A percentile compares a stretch with the other conserved stretches of the same genome.
phyloP scores from a whole-genome alignment of 2,797 vertebrate species.

The Balearica regulorum region DNA sequence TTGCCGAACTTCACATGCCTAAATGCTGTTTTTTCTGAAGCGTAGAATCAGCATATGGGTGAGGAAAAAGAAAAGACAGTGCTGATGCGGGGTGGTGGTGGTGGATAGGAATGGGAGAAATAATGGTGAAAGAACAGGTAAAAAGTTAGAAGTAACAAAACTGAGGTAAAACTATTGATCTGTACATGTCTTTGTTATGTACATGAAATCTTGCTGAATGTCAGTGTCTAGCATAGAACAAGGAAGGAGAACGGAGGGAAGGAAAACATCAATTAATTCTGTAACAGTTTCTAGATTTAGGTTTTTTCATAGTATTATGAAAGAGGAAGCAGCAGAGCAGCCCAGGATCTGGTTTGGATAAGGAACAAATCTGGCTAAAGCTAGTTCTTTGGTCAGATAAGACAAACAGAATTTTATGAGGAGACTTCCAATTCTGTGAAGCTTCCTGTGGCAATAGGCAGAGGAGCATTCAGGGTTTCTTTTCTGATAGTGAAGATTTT shows the following conservation, averaged over 20 bases:
- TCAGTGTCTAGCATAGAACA: neutral
- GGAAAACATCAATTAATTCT: neutral
- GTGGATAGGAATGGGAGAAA: neutral
- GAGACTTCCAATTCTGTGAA: neutral
- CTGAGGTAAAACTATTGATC: neutral
- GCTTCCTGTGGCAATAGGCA: neutral
- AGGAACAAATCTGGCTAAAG: neutral
- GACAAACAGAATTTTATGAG: neutral
- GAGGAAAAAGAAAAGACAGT: neutral
- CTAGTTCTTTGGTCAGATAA: neutral
- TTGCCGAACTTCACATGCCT: neutral
- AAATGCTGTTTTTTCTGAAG: neutral
- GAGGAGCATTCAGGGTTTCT: neutral
- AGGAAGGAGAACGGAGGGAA: neutral
- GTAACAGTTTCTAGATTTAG: neutral
- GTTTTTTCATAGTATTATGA: neutral
- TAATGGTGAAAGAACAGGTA: neutral
- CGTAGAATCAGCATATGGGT: too few relatives aligned
- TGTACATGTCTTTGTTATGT: neutral
- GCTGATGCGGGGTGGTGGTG: neutral
- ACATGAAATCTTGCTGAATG: neutral
- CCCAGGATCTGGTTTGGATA: neutral
- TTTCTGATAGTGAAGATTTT: neutral
- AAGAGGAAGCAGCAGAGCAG: neutral
- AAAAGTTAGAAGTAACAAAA: neutral